Conservation (phyloP, 2,113 vertebrate genomes). For the Ranitomeya variabilis region DNA sequence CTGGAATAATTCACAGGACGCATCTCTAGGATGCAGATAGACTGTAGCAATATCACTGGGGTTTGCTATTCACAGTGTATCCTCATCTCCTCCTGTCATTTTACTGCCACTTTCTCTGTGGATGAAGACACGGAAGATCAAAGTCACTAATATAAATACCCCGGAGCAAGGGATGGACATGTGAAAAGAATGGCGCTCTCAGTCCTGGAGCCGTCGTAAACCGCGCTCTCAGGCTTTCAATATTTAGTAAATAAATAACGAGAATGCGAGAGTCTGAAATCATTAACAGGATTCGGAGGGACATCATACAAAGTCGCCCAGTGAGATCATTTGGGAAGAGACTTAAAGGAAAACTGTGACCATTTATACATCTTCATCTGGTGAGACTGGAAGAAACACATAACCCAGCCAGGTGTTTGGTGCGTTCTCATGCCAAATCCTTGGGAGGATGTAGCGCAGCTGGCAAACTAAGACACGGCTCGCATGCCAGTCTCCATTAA, state of each 20-base stretch:
- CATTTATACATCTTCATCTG: constrained; percentile 51
- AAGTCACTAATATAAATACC: constrained; percentile 9
- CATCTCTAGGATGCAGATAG: not conserved
- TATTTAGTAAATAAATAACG: constrained; percentile 50
- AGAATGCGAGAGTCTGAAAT: constrained; percentile 50
- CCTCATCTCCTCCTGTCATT: not conserved
- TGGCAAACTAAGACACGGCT: constrained; percentile 35
- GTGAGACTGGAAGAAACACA: constrained; percentile 44
- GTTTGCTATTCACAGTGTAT: not conserved
- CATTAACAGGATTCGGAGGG: constrained; percentile 37
- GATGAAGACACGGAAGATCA: constrained; percentile 30
- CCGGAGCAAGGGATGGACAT: constrained; percentile 16
- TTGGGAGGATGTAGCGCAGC: constrained; percentile 45
- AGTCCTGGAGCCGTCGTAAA: constrained; percentile 43
- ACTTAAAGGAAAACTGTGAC: constrained; percentile 53
- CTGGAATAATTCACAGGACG: not conserved
- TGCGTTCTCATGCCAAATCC: constrained; percentile 41
- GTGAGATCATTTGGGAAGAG: constrained; percentile 52
- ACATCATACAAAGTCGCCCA: constrained; percentile 44
- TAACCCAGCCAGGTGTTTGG: constrained; percentile 43
- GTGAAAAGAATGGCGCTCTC: constrained; percentile 29
- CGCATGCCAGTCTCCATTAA: constrained; percentile 42
- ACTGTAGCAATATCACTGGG: not conserved
- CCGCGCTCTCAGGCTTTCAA: constrained; percentile 40
- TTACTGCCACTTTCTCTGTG: not conserved